These are phyloP conservation scores for Troides aeacus DNA, from an alignment of 2,888 invertebrate species.

Conservation along the genomic window DNA sequence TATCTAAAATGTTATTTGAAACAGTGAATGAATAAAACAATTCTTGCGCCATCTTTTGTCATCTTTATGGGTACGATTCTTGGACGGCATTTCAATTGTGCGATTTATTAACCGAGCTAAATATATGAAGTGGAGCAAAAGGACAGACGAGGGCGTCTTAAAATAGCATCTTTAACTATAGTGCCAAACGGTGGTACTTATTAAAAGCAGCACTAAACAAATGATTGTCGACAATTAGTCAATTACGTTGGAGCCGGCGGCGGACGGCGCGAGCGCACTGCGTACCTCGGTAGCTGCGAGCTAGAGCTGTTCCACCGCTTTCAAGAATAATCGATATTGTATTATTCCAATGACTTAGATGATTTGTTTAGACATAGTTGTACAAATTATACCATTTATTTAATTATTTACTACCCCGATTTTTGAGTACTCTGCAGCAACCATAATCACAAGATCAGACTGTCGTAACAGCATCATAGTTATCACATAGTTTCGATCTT, in stretches of 20 bases:
- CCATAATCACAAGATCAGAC: no score
- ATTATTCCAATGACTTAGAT: background rate
- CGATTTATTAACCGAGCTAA: slow-evolving; percentile 37
- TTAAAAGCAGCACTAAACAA: slow-evolving; percentile 59
- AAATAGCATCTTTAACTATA: slow-evolving; percentile 61
- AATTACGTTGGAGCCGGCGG: slow-evolving; percentile 39
- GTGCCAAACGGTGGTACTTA: slow-evolving; percentile 59
- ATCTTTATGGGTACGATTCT: background rate
- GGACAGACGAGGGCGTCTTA: slow-evolving; percentile 49
- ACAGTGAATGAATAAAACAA: background rate
- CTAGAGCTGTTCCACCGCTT: slow-evolving; percentile 32
- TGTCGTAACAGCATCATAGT: no score
- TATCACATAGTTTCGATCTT: no score
- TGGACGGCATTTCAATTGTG: slow-evolving; percentile 21
- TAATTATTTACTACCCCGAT: no score
- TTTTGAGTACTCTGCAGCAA: no score
- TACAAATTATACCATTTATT: no score
- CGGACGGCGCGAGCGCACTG: slow-evolving; percentile 33
- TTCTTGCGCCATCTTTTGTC: background rate
- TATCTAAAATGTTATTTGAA: background rate
- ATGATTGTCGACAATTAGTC: slow-evolving; percentile 65
- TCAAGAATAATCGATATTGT: slow-evolving; percentile 38
- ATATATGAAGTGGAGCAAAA: slow-evolving; percentile 54
- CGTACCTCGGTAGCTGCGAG: slow-evolving; percentile 44
- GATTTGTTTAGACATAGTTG: no score